Conservation (phyloP, 2,888 invertebrate species). For the Laothoe populi region DNA sequence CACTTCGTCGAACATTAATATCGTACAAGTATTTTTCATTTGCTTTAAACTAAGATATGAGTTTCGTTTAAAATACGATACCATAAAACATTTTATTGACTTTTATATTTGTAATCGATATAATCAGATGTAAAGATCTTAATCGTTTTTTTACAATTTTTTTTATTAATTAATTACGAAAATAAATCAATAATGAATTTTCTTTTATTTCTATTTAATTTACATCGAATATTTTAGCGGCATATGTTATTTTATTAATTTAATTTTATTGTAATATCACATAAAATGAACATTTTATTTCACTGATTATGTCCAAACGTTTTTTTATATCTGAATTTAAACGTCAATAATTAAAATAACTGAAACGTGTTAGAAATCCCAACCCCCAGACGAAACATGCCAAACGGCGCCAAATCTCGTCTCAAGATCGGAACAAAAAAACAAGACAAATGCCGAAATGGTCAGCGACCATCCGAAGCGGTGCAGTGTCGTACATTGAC, state of each 20-base stretch:
- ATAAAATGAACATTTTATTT: too few species aligned
- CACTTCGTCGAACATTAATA: background rate
- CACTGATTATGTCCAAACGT: too few species aligned
- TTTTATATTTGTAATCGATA: background rate
- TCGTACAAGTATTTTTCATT: background rate
- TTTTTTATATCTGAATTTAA: too few species aligned
- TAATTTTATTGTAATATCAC: too few species aligned
- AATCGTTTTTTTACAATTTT: background rate
- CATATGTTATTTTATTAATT: too few species aligned
- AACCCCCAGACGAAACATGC: slow-evolving; percentile 8
- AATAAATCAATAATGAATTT: too few species aligned
- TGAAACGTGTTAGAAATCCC: background rate
- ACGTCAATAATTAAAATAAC: too few species aligned
- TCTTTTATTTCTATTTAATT: too few species aligned
- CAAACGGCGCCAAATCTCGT: background rate
- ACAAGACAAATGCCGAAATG: slow-evolving; percentile 21
- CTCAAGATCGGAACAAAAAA: slow-evolving; percentile 12
- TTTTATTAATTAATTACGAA: background rate
- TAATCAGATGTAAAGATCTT: background rate
- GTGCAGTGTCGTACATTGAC: slow-evolving; percentile 46
- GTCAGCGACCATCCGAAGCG: slow-evolving; percentile 29
- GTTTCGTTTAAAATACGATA: background rate
- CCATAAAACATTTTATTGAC: background rate
- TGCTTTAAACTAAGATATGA: background rate
- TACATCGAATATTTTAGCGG: too few species aligned